These are phyloP conservation scores for Phrynocephalus versicolor DNA, from an alignment of 2,113 vertebrate species.

Conservation along the genomic window DNA sequence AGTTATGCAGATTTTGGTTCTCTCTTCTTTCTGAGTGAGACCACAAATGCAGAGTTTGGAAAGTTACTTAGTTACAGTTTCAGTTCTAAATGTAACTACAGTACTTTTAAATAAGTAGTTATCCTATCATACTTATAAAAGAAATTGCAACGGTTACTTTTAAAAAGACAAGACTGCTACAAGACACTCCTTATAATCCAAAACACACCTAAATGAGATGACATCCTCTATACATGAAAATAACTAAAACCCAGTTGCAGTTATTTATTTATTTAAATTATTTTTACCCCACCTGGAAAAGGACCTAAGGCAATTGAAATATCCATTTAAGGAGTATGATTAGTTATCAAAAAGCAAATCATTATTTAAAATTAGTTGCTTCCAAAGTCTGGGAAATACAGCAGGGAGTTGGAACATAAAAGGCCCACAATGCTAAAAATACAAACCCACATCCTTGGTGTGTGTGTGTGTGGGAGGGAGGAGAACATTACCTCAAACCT, in stretches of 20 bases:
- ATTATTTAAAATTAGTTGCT: neutral
- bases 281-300: no score
- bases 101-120: neutral
- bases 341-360: neutral
- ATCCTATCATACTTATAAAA: neutral
- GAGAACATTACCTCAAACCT: conserved; percentile 30
- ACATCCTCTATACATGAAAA: neutral
- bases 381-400: neutral
- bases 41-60: no score
- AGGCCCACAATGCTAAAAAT: neutral
- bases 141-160: neutral
- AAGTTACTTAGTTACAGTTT: neutral
- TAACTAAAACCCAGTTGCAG: neutral
- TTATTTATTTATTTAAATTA: no score
- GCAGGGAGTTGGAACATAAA: neutral
- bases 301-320: no score
- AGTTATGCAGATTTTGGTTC: neutral
- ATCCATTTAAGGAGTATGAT: no score
- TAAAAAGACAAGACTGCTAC: neutral
- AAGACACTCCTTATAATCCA: neutral
- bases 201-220: neutral
- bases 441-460: neutral
- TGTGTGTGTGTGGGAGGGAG: no score
- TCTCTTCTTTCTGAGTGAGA: neutral
- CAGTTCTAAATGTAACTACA: neutral